These are phyloP conservation scores for Cylindroiulus punctatus DNA, from an alignment of 2,888 invertebrate species.

Conservation along the genomic window DNA sequence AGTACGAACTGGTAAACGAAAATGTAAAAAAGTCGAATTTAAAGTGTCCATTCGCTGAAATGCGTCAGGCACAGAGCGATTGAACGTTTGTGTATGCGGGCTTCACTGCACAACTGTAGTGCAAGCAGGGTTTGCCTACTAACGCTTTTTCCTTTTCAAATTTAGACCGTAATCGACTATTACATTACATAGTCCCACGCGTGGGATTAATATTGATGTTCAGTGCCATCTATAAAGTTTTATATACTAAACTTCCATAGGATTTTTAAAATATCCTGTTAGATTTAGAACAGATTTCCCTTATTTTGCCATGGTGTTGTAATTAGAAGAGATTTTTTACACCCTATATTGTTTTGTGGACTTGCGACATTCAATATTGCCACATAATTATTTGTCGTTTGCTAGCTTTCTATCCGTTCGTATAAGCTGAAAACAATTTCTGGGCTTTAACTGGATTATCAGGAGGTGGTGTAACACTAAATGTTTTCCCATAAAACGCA, in stretches of 20 bases:
- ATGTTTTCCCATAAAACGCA: neutral
- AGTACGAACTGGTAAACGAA: neutral
- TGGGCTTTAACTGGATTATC: neutral
- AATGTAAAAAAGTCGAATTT: neutral
- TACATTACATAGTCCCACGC: neutral
- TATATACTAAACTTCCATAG: neutral
- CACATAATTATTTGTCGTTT: neutral
- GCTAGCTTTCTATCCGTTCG: neutral
- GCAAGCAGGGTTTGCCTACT: neutral
- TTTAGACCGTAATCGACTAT: neutral
- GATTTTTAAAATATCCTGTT: neutral
- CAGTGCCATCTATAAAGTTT: neutral
- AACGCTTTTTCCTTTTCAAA: neutral
- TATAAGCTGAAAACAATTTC: neutral
- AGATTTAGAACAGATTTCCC: neutral
- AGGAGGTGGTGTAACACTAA: neutral
- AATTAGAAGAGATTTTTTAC: neutral
- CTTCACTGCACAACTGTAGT: neutral
- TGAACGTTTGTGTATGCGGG: neutral
- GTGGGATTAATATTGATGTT: neutral
- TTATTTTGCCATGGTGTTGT: neutral
- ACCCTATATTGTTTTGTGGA: neutral
- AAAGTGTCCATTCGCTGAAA: neutral
- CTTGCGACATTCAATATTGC: neutral
- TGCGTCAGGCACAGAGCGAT: neutral